Conservation (phyloP, 2,797 vertebrate species). For the Pseudochirops corinnae region DNA sequence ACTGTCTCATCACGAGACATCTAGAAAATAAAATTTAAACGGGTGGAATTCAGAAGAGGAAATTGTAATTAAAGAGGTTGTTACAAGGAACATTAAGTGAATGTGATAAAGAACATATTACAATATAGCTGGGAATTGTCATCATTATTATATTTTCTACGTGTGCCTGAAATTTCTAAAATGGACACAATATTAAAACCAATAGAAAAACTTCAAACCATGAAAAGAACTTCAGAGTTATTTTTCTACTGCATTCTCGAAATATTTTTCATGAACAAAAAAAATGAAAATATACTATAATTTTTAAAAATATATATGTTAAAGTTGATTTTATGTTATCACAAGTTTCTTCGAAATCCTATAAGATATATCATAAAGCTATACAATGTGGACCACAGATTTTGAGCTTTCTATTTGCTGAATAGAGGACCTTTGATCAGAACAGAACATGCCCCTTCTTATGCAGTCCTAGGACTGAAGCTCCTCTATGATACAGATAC, state of each 20-base stretch:
- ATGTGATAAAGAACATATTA: not conserved
- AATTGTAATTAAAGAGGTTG: not conserved
- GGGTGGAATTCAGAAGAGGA: conserved; percentile 54
- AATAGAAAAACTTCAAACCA: conserved; percentile 55
- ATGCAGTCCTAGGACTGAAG: not conserved
- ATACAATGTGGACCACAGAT: not conserved
- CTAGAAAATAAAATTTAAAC: conserved; percentile 80
- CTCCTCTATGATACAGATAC: not conserved
- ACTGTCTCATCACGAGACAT: conserved; percentile 91
- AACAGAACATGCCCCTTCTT: not conserved
- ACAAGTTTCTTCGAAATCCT: not conserved
- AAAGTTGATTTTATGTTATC: not conserved
- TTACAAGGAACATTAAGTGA: not conserved
- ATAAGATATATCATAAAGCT: not conserved
- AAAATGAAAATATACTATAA: conserved; percentile 51
- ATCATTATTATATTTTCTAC: conserved; percentile 13
- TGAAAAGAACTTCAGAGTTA: conserved; percentile 42
- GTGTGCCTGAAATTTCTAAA: conserved; percentile 47
- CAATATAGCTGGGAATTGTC: conserved; percentile 13
- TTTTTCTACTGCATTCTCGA: conserved; percentile 39
- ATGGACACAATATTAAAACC: conserved; percentile 3
- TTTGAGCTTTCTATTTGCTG: not conserved
- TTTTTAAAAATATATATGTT: conserved; percentile 8
- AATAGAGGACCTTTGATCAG: not conserved
- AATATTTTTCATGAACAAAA: conserved; percentile 55